A percentile compares a stretch with the other conserved stretches of the same genome.
Evolutionary conservation across 2,888 invertebrate genomes (phyloP).

Genomic region (Campoletis raptor): DNA sequence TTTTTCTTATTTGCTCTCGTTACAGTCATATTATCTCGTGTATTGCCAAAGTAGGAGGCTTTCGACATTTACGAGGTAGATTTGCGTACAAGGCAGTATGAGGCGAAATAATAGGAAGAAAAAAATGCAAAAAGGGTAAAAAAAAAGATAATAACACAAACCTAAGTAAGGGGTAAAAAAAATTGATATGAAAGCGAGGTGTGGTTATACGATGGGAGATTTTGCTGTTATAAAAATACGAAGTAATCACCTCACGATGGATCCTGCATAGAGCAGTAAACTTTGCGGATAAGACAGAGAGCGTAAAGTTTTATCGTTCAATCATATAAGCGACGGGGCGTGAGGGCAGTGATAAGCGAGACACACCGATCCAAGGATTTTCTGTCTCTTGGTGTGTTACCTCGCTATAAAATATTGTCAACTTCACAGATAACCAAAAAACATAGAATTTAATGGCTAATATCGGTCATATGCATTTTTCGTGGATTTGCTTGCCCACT

Average conservation of each 20-base stretch:
- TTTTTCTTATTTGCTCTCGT: neutral
- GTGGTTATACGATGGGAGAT: slow-evolving; percentile 40
- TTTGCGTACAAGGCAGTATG: slow-evolving; percentile 60
- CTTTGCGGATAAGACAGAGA: slow-evolving; percentile 66
- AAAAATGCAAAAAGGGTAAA: slow-evolving; percentile 36
- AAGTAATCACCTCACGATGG: slow-evolving; percentile 72
- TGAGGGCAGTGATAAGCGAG: slow-evolving; percentile 71
- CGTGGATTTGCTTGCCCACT: slow-evolving; percentile 7
- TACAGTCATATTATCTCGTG: slow-evolving; percentile 43
- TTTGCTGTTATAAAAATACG: slow-evolving; percentile 69
- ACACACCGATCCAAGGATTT: slow-evolving; percentile 32
- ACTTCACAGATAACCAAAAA: slow-evolving; percentile 47
- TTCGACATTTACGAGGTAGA: slow-evolving; percentile 58
- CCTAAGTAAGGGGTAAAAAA: slow-evolving; percentile 2
- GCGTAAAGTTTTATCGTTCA: slow-evolving; percentile 76
- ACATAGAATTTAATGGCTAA: slow-evolving; percentile 57
- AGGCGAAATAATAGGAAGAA: slow-evolving; percentile 32
- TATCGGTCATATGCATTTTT: slow-evolving; percentile 19
- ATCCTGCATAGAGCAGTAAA: slow-evolving; percentile 73
- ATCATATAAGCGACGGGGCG: slow-evolving; percentile 76
- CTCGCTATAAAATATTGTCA: slow-evolving; percentile 43
- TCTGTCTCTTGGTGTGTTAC: slow-evolving; percentile 14
- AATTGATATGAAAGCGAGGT: slow-evolving; percentile 43
- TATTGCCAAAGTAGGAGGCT: slow-evolving; percentile 18
- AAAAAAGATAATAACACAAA: slow-evolving; percentile 26